A percentile compares a stretch with the other conserved stretches of the same genome.
These are phyloP conservation scores for Rotaria macrura DNA, from an alignment of 2,888 invertebrate genomes.

Conservation along the genomic window DNA sequence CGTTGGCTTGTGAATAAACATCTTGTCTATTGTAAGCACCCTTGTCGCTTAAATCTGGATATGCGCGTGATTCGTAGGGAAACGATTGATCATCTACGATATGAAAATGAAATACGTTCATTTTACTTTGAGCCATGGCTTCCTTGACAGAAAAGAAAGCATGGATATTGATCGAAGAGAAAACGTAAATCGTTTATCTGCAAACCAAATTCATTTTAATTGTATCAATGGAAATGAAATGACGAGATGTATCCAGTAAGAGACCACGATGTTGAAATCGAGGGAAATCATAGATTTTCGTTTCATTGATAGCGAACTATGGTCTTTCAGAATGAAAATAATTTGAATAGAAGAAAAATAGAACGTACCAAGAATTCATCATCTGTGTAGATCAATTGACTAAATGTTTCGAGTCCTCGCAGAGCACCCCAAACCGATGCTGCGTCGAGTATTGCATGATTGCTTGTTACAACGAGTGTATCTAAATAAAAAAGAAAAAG, in stretches of 20 bases:
- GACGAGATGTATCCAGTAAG: constrained; percentile 45
- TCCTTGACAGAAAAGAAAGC: constrained; percentile 53
- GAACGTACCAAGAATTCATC: constrained; percentile 8
- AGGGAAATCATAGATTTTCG: constrained; percentile 42
- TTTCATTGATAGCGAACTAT: constrained; percentile 39
- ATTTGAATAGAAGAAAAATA: too few species aligned
- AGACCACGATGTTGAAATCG: constrained; percentile 46
- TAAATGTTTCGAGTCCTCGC: constrained; percentile 52
- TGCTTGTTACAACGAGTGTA: neutral
- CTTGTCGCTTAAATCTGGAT: constrained; percentile 46
- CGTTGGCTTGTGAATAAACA: constrained; percentile 30
- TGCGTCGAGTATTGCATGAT: constrained; percentile 38
- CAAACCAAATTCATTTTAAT: constrained; percentile 43
- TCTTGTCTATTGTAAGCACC: constrained; percentile 44
- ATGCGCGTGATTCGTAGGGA: constrained; percentile 58
- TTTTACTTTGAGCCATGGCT: constrained; percentile 75
- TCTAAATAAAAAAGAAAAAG: neutral
- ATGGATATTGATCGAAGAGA: too few species aligned
- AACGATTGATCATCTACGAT: constrained; percentile 76
- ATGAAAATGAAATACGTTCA: constrained; percentile 84
- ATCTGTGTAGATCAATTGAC: constrained; percentile 52
- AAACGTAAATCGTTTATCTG: too few species aligned
- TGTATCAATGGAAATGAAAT: constrained; percentile 41
- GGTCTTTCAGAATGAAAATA: too few species aligned
- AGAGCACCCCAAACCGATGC: constrained; percentile 53